Conservation (phyloP, 2,113 vertebrate species). For the Anoura caudifer region DNA sequence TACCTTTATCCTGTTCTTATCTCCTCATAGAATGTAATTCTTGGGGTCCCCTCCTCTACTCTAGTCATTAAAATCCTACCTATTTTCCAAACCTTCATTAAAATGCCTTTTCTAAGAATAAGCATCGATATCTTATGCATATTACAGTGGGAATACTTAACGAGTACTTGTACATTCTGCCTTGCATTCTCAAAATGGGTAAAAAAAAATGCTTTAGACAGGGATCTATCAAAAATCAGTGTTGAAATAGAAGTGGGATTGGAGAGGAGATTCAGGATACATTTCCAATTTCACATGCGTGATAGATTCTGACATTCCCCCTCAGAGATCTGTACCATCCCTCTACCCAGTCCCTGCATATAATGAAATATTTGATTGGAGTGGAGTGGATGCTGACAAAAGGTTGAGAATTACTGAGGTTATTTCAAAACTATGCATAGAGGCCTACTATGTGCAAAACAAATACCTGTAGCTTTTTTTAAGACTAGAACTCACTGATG, state of each 20-base stretch:
- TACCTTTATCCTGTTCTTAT: not conserved
- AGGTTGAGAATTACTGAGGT: not conserved
- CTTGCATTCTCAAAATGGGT: not conserved
- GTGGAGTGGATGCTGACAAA: not conserved
- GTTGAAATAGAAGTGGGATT: not conserved
- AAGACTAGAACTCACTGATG: not conserved
- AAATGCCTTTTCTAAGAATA: not conserved
- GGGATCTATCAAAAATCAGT: not conserved
- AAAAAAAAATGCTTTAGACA: not conserved
- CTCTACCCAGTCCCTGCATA: not conserved
- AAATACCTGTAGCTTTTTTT: not conserved
- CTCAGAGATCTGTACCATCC: not conserved
- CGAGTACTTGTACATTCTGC: not conserved
- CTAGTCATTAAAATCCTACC: not conserved
- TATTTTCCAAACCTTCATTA: not conserved
- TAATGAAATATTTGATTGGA: not conserved
- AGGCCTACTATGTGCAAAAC: not conserved
- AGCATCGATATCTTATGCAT: not conserved
- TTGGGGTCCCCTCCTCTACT: not conserved
- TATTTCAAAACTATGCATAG: not conserved
- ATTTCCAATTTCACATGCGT: not conserved
- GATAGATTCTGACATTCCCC: not conserved
- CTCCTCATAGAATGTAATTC: not conserved
- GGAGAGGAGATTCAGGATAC: not conserved
- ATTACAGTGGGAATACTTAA: not conserved